A percentile compares a stretch with the other conserved stretches of the same genome.
Conservation (phyloP, 1,140 invertebrate species). For the Calephelis nemesis region DNA sequence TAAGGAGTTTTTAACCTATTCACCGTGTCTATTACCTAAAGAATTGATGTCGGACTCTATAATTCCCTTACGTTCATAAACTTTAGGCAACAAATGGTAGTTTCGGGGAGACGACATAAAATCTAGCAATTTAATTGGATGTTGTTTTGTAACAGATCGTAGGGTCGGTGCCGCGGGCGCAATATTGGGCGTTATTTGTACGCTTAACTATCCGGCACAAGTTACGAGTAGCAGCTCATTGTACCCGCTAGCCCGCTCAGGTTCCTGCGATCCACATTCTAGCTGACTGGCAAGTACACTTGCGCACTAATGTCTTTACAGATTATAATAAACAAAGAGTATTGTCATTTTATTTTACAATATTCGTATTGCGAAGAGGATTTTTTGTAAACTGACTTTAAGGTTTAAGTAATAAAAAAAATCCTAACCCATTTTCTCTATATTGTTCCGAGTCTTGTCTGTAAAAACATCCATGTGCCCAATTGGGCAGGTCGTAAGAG, state of each 20-base stretch:
- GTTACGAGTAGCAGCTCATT: constrained; percentile 31
- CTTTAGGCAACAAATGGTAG: background rate
- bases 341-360: too few species aligned
- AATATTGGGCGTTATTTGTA: constrained; percentile 58
- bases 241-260: constrained; percentile 9
- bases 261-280: constrained; percentile 18
- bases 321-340: too few species aligned
- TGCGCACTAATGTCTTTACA: background rate
- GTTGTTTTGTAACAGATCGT: constrained; percentile 55
- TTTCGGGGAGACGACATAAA: constrained; percentile 43
- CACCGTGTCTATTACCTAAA: background rate
- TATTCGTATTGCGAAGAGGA: too few species aligned
- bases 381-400: too few species aligned
- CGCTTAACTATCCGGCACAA: constrained; percentile 45
- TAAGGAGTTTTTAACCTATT: background rate
- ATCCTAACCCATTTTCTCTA: too few species aligned
- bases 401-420: too few species aligned
- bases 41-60: constrained; percentile 2
- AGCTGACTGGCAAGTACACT: constrained; percentile 27
- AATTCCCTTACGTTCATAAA: constrained; percentile 1
- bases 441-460: too few species aligned
- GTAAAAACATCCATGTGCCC: too few species aligned
- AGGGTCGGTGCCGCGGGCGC: constrained; percentile 44
- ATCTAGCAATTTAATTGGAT: constrained; percentile 64
- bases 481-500: too few species aligned